phyloP scores from a whole-genome alignment of 2,797 vertebrate species.

The Geotrypetes seraphini region DNA sequence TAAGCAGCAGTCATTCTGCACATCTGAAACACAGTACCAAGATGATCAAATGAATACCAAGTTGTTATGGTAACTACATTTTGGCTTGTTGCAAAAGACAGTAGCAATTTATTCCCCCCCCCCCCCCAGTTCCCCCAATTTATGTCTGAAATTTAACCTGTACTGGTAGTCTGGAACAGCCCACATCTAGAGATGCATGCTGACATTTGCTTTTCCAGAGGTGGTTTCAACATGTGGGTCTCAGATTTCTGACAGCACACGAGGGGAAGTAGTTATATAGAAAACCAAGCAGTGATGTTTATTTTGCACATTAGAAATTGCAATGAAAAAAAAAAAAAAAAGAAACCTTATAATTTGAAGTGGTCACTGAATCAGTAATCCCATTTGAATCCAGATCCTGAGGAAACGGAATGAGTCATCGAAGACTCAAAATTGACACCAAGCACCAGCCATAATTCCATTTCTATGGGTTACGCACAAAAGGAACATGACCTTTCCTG shows the following conservation, averaged over 20 bases:
- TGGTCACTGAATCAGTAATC: background rate
- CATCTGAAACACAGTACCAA: constrained; percentile 8
- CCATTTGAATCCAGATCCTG: no score
- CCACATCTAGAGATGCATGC: no score
- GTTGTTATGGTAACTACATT: constrained; percentile 51
- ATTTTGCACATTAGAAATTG: background rate
- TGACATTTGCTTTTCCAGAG: fast-evolving
- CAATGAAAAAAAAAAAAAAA: fast-evolving
- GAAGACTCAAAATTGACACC: no score
- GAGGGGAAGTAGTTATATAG: no score
- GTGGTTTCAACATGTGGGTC: fast-evolving
- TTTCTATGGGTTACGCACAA: no score
- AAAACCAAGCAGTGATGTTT: background rate
- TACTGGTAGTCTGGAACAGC: constrained; percentile 4
- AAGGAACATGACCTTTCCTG: no score
- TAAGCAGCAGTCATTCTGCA: constrained; percentile 18
- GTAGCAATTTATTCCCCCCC: constrained; percentile 1
- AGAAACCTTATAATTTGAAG: background rate
- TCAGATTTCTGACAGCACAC: background rate
- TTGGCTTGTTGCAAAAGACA: constrained; percentile 27
- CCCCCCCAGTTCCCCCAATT: constrained; percentile 11
- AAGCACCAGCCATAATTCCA: no score
- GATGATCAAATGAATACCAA: constrained; percentile 28
- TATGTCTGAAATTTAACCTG: constrained; percentile 16
- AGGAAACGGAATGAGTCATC: no score